Conservation (phyloP, 2,888 invertebrate genomes). For the Meteorus colon region DNA sequence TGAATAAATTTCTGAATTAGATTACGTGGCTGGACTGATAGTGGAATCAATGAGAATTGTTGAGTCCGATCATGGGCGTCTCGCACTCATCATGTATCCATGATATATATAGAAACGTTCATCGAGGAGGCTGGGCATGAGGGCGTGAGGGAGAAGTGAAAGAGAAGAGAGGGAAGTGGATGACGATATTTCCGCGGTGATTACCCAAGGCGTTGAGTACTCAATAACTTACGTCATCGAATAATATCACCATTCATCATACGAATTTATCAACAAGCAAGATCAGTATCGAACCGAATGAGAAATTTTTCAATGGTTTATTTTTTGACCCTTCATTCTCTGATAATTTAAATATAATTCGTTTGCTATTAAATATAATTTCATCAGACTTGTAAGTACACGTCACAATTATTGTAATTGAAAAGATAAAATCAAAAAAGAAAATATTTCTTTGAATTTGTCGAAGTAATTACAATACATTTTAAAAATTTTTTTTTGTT, state of each 20-base stretch:
- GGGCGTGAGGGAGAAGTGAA: neutral
- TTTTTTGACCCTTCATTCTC: neutral
- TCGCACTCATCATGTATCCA: neutral
- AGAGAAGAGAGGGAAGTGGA: neutral
- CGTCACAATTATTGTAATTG: no score
- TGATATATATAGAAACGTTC: neutral
- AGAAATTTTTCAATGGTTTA: neutral
- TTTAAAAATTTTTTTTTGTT: neutral
- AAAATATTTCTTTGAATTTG: no score
- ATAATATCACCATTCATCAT: neutral
- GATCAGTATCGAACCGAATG: neutral
- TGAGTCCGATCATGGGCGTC: neutral
- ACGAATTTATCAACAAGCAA: neutral
- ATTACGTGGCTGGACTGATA: slow-evolving; percentile 9
- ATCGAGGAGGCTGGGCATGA: neutral
- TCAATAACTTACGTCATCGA: slow-evolving; percentile 19
- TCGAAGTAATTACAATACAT: neutral
- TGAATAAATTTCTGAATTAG: slow-evolving; percentile 1
- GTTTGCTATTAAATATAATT: no score
- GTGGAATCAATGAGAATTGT: slow-evolving; percentile 7
- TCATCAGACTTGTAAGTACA: no score
- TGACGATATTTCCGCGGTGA: slow-evolving; percentile 22
- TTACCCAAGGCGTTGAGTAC: slow-evolving; percentile 8
- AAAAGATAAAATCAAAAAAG: no score
- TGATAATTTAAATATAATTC: neutral